Evolutionary conservation across 2,888 invertebrate species (phyloP).

Genomic region (Orthosia incerta): DNA sequence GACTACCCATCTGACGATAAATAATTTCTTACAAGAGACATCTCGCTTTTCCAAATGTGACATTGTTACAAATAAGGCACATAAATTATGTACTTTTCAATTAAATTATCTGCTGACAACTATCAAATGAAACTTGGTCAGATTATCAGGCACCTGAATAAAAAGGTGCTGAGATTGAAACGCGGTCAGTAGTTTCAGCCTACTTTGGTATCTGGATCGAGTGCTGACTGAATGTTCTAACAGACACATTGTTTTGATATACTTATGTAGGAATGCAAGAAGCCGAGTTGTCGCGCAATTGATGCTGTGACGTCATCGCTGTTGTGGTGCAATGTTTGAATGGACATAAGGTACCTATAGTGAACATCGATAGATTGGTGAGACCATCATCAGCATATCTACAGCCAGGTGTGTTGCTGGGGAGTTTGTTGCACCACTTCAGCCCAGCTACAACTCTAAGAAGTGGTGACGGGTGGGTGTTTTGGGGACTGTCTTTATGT

Average conservation of each 20-base stretch:
- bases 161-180: slow-evolving; percentile 26
- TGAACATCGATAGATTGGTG: neutral
- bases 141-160: slow-evolving; percentile 11
- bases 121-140: slow-evolving; percentile 40
- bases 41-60: neutral
- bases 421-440: no score
- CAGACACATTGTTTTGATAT: slow-evolving; percentile 15
- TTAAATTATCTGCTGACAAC: neutral
- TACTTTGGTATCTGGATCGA: slow-evolving; percentile 34
- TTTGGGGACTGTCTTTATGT: no score
- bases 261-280: slow-evolving; percentile 1
- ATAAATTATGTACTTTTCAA: neutral
- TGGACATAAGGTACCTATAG: neutral
- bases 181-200: slow-evolving; percentile 33
- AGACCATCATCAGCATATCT: neutral
- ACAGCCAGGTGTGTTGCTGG: no score
- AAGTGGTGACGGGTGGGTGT: no score
- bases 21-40: neutral
- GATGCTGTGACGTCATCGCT: slow-evolving; percentile 21
- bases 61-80: neutral
- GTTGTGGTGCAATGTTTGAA: neutral
- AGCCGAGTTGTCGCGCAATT: slow-evolving; percentile 7
- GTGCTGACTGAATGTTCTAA: slow-evolving; percentile 23
- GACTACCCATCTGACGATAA: neutral
- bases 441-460: no score